Percentiles rank a stretch among this genome's conserved stretches.
Evolutionary conservation across 1,140 invertebrate species (phyloP).

Genomic region (Orussus abietinus): DNA sequence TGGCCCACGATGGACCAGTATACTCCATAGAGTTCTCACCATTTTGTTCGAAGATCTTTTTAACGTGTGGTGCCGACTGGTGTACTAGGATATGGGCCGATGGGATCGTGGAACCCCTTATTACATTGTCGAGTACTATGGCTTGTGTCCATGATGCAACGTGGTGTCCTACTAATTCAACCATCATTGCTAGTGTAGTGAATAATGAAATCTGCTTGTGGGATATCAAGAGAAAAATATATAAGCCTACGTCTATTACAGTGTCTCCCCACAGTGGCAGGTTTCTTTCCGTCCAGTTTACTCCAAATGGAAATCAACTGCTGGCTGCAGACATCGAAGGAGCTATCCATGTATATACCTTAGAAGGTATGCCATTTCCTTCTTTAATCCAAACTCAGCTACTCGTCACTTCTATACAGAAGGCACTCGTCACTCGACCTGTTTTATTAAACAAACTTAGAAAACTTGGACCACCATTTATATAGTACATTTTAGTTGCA

Average conservation of each 20-base stretch:
- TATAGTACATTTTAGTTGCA: too few relatives aligned
- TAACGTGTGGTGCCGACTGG: slow-evolving; percentile 83
- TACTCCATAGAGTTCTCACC: slow-evolving; percentile 75
- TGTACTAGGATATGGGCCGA: slow-evolving; percentile 73
- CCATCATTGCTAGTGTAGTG: slow-evolving; percentile 73
- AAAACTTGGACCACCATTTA: slow-evolving; percentile 46
- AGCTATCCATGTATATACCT: slow-evolving; percentile 60
- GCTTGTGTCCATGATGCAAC: slow-evolving; percentile 63
- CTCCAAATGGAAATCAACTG: slow-evolving; percentile 62
- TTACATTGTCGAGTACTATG: slow-evolving; percentile 56
- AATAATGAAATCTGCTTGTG: slow-evolving; percentile 69
- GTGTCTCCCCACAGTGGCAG: slow-evolving; percentile 42
- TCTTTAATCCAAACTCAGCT: slow-evolving; percentile 61
- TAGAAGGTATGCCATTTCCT: slow-evolving; percentile 66
- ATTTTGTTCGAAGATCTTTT: slow-evolving; percentile 69
- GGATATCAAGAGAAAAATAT: slow-evolving; percentile 66
- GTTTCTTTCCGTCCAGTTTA: slow-evolving; percentile 58
- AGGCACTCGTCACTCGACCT: slow-evolving; percentile 60
- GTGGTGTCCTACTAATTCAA: slow-evolving; percentile 80
- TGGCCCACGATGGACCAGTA: slow-evolving; percentile 76
- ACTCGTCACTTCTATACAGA: slow-evolving; percentile 59
- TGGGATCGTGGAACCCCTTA: slow-evolving; percentile 61
- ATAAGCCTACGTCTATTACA: slow-evolving; percentile 61
- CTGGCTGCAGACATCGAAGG: slow-evolving; percentile 64
- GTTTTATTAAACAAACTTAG: slow-evolving; percentile 57